A percentile compares a stretch with the other conserved stretches of the same genome.
Conservation (phyloP, 2,888 invertebrate genomes). For the Geotrupes spiniger region DNA sequence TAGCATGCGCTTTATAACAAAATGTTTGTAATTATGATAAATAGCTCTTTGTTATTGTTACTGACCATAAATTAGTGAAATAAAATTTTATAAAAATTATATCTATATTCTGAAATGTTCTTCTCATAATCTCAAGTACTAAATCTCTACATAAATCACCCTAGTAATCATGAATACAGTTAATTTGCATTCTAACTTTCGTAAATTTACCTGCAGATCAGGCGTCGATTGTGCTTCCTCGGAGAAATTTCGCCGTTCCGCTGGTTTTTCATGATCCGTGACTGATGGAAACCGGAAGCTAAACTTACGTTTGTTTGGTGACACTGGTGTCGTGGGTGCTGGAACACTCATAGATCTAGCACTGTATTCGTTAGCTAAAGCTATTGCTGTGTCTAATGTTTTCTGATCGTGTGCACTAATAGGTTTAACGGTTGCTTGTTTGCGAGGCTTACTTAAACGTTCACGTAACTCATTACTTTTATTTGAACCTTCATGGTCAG, state of each 20-base stretch:
- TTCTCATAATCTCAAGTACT: too few relatives aligned
- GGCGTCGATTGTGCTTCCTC: conserved; percentile 84
- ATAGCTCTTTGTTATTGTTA: too few relatives aligned
- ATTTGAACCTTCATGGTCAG: conserved; percentile 57
- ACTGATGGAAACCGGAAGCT: conserved; percentile 69
- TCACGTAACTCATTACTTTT: conserved; percentile 69
- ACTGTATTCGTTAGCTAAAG: conserved; percentile 76
- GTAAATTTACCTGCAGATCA: conserved; percentile 76
- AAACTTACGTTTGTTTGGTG: conserved; percentile 75
- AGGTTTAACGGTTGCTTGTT: conserved; percentile 71
- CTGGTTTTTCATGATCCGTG: conserved; percentile 55
- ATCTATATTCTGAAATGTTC: too few relatives aligned
- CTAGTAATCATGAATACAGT: too few relatives aligned
- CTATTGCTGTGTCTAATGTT: conserved; percentile 88
- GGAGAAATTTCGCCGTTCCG: conserved; percentile 80
- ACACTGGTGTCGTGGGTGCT: conserved; percentile 57
- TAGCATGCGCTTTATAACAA: too few relatives aligned
- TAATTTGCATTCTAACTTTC: too few relatives aligned
- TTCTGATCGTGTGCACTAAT: conserved; percentile 92
- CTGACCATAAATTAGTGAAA: too few relatives aligned
- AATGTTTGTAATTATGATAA: too few relatives aligned
- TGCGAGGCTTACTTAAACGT: conserved; percentile 47
- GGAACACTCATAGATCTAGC: conserved; percentile 47
- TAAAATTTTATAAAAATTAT: too few relatives aligned
- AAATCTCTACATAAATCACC: too few relatives aligned